Percentiles rank a stretch among this genome's conserved stretches.
Evolutionary conservation across 2,797 vertebrate species (phyloP).

Genomic region (Schizopygopsis malacanthus): DNA sequence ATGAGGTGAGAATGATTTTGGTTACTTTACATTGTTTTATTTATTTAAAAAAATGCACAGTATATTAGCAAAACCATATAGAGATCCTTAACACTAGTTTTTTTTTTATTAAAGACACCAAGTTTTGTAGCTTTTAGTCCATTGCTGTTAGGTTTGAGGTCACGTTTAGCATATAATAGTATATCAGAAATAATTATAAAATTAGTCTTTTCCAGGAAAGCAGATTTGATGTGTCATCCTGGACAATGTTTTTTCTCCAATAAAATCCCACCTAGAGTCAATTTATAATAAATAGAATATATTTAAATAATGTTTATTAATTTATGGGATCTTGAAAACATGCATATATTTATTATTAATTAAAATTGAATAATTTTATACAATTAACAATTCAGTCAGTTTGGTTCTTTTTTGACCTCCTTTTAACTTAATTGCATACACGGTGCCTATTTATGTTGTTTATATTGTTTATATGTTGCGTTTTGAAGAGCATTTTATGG

Average conservation of each 20-base stretch:
- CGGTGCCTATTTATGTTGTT: background rate
- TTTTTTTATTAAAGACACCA: background rate
- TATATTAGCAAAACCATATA: background rate
- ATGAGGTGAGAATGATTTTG: constrained; percentile 78
- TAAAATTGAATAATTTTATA: background rate
- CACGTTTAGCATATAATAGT: background rate
- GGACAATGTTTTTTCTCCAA: background rate
- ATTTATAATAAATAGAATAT: background rate
- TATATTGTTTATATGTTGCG: background rate
- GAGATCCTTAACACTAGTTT: background rate
- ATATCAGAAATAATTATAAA: too few relatives aligned
- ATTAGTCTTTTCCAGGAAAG: background rate
- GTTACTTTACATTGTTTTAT: background rate
- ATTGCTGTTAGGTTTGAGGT: background rate
- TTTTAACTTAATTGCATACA: background rate
- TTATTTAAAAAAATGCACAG: background rate
- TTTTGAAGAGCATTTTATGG: background rate
- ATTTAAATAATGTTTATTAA: background rate
- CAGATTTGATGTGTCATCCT: background rate
- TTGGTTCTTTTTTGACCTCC: background rate
- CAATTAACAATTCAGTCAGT: background rate
- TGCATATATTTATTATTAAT: background rate
- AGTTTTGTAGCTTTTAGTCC: background rate
- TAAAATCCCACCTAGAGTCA: background rate
- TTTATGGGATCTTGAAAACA: background rate